Conservation (phyloP, 2,888 invertebrate genomes). For the Sinohyriopsis cumingii region DNA sequence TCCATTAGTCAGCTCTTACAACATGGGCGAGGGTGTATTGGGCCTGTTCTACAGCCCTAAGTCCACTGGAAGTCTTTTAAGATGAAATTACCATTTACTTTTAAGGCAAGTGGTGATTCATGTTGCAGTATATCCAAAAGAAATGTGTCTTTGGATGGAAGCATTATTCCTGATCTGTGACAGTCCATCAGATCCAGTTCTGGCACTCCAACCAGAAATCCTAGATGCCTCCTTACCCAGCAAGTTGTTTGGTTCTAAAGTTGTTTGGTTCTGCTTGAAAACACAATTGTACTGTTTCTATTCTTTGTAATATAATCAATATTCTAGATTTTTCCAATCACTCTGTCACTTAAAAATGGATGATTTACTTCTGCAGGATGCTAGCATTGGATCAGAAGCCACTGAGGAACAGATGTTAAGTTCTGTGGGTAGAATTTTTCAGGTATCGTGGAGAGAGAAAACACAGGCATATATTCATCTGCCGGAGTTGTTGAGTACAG, state of each 20-base stretch:
- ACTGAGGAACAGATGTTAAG: conserved; percentile 64
- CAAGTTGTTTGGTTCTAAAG: conserved; percentile 50
- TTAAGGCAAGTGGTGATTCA: too few species aligned
- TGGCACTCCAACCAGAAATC: conserved; percentile 38
- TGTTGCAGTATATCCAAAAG: too few species aligned
- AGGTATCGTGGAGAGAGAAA: conserved; percentile 62
- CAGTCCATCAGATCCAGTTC: conserved; percentile 57
- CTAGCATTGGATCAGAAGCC: conserved; percentile 65
- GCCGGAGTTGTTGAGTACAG: conserved; percentile 52
- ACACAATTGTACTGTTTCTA: too few species aligned
- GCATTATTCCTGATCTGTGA: conserved; percentile 55
- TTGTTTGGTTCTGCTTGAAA: too few species aligned
- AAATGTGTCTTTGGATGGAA: conserved; percentile 38
- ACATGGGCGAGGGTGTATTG: too few species aligned
- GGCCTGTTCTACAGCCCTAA: too few species aligned
- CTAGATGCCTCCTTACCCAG: conserved; percentile 43
- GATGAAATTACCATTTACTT: too few species aligned
- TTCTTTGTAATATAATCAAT: too few species aligned
- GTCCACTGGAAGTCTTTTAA: too few species aligned
- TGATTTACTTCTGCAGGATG: conserved; percentile 50
- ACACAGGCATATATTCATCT: conserved; percentile 51
- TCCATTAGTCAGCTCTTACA: too few species aligned
- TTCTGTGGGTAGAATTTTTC: conserved; percentile 63
- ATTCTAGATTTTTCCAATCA: too few species aligned
- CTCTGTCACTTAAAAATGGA: too few species aligned